Evolutionary conservation across 2,888 invertebrate genomes (phyloP).

Genomic region (Panzeria rudis): DNA sequence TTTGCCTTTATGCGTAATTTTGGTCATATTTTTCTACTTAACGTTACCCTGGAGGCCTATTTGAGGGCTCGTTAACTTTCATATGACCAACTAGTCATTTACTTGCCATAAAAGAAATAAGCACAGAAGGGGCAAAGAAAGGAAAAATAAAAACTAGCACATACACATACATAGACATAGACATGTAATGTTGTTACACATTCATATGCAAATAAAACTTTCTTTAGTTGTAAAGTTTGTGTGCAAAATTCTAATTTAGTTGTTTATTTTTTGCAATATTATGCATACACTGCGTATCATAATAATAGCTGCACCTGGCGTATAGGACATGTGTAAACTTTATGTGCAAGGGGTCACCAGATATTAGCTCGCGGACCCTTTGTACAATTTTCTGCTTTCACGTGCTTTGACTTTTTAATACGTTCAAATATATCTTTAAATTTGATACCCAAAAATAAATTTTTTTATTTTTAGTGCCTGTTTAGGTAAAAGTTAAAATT

Average conservation of each 20-base stretch:
- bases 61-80: slow-evolving; percentile 75
- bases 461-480: no score
- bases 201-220: slow-evolving; percentile 7
- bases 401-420: no score
- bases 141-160: neutral
- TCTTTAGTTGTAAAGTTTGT: slow-evolving; percentile 17
- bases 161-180: neutral
- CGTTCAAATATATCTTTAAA: no score
- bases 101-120: slow-evolving; percentile 65
- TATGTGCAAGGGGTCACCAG: no score
- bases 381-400: no score
- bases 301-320: neutral
- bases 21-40: slow-evolving; percentile 74
- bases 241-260: neutral
- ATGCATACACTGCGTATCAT: neutral
- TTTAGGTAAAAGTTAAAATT: no score
- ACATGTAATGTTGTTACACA: neutral
- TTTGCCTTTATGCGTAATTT: slow-evolving; percentile 72
- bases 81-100: slow-evolving; percentile 72
- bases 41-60: slow-evolving; percentile 75
- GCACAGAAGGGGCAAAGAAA: slow-evolving; percentile 42
- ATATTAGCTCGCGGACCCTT: no score
- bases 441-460: no score
- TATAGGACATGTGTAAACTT: no score
- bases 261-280: neutral